Evolutionary conservation across 2,888 invertebrate genomes (phyloP).

Genomic region (Odontocerum albicorne): DNA sequence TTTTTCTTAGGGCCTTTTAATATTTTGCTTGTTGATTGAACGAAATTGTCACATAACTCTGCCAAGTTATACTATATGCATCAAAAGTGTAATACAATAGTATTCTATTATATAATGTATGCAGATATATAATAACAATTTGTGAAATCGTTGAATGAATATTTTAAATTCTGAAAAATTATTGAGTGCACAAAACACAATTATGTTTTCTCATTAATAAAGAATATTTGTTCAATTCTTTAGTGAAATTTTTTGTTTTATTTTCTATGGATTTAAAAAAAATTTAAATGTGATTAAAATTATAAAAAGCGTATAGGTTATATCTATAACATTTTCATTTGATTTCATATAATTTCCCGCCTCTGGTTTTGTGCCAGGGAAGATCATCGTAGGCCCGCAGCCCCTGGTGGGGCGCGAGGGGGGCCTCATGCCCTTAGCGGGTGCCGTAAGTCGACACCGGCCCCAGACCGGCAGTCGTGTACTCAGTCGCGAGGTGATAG

Average conservation of each 20-base stretch:
- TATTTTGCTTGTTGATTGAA: no score
- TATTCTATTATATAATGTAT: no score
- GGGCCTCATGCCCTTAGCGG: constrained; percentile 35
- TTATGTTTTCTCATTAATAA: no score
- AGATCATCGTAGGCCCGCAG: constrained; percentile 12
- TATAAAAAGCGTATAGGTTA: not conserved
- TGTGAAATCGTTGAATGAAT: no score
- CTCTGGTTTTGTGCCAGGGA: constrained; percentile 5
- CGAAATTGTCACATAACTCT: no score
- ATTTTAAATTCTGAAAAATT: no score
- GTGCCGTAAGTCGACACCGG: constrained; percentile 58
- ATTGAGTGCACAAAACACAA: no score
- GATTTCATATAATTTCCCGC: constrained; percentile 9
- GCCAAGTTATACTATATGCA: no score
- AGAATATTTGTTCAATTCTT: not conserved
- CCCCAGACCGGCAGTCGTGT: constrained; percentile 40
- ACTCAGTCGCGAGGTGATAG: constrained; percentile 34
- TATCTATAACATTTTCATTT: not conserved
- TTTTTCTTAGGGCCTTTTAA: no score
- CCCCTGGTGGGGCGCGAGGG: constrained; percentile 13
- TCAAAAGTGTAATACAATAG: no score
- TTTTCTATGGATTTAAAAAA: no score
- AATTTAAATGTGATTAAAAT: constrained; percentile 4
- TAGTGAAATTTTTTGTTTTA: not conserved
- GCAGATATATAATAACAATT: no score